These are phyloP conservation scores for Poecilobothrus nobilitatus DNA, from an alignment of 2,888 invertebrate species.

Conservation along the genomic window DNA sequence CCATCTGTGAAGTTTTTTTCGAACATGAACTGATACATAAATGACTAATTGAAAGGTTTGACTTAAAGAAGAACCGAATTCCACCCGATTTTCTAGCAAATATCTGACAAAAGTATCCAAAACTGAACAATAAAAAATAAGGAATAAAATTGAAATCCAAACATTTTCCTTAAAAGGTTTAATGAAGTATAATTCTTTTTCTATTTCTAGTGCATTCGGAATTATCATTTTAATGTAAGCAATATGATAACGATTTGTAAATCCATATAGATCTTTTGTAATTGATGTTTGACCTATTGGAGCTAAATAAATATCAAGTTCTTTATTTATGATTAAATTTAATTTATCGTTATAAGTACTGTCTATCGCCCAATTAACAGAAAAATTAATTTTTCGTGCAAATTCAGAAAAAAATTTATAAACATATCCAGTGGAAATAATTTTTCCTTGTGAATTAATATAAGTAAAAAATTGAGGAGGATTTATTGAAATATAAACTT, in stretches of 20 bases:
- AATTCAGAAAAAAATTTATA: background rate
- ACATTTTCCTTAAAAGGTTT: background rate
- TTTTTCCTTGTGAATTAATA: background rate
- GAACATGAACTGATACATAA: background rate
- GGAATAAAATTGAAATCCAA: background rate
- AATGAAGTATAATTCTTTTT: background rate
- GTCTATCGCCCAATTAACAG: background rate
- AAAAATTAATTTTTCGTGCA: background rate
- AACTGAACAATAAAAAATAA: background rate
- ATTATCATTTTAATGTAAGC: background rate
- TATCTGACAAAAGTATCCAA: background rate
- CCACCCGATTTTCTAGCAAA: background rate
- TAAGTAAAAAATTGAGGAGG: background rate
- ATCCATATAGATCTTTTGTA: background rate
- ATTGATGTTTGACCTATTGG: background rate
- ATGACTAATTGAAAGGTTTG: background rate
- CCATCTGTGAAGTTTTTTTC: background rate
- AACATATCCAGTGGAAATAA: background rate
- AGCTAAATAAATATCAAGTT: background rate
- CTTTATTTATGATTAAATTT: background rate
- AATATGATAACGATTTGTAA: background rate
- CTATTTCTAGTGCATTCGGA: background rate
- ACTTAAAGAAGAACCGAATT: background rate
- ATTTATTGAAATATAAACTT: background rate
- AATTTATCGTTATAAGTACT: background rate